phyloP scores from a whole-genome alignment of 37 sponge, comb jelly and placozoan species.

The Halichondria panicea region DNA sequence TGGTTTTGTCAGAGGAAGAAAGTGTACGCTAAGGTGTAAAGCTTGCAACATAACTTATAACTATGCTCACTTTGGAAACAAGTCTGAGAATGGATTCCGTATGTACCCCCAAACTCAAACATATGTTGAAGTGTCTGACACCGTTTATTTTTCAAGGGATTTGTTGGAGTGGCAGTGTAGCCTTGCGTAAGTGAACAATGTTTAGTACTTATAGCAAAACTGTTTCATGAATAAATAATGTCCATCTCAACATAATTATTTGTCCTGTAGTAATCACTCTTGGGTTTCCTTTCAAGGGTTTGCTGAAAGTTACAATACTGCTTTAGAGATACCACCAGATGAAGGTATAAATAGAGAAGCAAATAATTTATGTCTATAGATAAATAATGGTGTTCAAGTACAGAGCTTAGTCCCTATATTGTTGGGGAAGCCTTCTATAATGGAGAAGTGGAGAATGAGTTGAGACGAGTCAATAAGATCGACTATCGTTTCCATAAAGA shows the following conservation, averaged over 20 bases:
- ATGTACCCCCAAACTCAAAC: background rate
- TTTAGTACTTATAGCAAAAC: background rate
- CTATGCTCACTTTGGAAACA: conserved; percentile 29
- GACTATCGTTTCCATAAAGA: conserved; percentile 5
- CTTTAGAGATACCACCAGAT: conserved; percentile 14
- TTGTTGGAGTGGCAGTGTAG: conserved; percentile 29
- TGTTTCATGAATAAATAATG: background rate
- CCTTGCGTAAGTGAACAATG: conserved; percentile 32
- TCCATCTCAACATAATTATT: background rate
- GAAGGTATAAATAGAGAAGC: background rate
- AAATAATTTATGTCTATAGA: background rate
- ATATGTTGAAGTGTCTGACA: conserved; percentile 29
- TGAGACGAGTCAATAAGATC: conserved; percentile 8
- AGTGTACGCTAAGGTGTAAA: conserved; percentile 13
- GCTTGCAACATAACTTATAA: conserved; percentile 17
- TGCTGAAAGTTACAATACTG: conserved; percentile 32
- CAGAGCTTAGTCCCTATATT: conserved; percentile 20
- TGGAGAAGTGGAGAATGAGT: conserved; percentile 37
- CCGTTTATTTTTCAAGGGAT: conserved; percentile 11
- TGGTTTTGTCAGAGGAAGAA: background rate
- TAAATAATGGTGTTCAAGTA: background rate
- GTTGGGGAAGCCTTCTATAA: conserved; percentile 23
- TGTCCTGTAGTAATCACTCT: conserved; percentile 8
- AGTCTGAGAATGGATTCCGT: conserved; percentile 18
- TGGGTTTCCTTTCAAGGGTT: conserved; percentile 53